These are phyloP conservation scores for Acromyrmex echinatior DNA, from an alignment of 1,140 invertebrate species.

Conservation along the genomic window DNA sequence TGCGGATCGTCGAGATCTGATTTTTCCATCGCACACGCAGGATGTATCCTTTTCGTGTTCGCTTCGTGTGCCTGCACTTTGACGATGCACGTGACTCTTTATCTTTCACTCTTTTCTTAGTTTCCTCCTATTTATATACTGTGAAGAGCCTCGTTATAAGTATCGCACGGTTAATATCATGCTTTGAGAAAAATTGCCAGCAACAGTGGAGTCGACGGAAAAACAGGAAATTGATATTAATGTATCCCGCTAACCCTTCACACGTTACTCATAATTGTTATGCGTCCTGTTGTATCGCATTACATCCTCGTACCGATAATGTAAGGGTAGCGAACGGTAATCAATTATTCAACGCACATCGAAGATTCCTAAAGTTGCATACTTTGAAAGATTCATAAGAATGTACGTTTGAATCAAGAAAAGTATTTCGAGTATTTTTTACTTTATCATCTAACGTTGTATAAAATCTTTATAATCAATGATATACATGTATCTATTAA, in stretches of 20 bases:
- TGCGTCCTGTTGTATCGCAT: neutral
- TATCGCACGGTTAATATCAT: conserved; percentile 44
- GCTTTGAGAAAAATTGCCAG: conserved; percentile 31
- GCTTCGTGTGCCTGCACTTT: conserved; percentile 22
- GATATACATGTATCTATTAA: neutral
- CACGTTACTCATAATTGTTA: conserved; percentile 42
- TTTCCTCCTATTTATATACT: conserved; percentile 65
- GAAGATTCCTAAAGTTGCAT: neutral
- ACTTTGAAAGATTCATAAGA: neutral
- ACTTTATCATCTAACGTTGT: neutral
- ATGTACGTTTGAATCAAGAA: neutral
- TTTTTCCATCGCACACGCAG: neutral
- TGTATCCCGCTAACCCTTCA: conserved; percentile 34
- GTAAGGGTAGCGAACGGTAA: neutral
- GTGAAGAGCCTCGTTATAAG: conserved; percentile 25
- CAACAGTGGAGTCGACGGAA: neutral
- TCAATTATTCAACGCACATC: conserved; percentile 32
- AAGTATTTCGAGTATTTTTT: neutral
- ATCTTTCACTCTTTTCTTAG: conserved; percentile 53
- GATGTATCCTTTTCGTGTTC: conserved; percentile 7
- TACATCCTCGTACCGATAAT: conserved; percentile 13
- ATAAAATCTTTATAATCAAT: neutral
- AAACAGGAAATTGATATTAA: conserved; percentile 65
- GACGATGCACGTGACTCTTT: conserved; percentile 62
- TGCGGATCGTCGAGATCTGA: neutral